Percentiles rank a stretch among this genome's conserved stretches.
These are phyloP conservation scores for Squalus acanthias DNA, from an alignment of 2,797 vertebrate species.

Conservation along the genomic window DNA sequence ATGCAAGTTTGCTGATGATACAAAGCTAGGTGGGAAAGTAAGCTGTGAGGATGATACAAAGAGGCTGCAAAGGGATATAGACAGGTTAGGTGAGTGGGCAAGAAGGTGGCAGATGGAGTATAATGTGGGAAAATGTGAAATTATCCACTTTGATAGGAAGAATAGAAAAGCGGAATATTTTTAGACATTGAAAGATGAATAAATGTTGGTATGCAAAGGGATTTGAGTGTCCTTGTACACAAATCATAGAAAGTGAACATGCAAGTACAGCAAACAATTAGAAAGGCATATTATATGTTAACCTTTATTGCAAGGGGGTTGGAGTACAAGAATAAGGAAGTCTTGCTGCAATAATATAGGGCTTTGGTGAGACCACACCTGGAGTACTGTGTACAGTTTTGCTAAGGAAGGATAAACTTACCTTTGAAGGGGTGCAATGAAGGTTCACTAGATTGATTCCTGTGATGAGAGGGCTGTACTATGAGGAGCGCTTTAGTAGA, in stretches of 20 bases:
- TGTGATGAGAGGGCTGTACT: neutral
- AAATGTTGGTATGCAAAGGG: too few species aligned
- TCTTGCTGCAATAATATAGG: too few species aligned
- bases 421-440: too few species aligned
- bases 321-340: too few species aligned
- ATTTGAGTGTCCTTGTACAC: neutral
- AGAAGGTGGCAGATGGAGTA: neutral
- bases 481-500: neutral
- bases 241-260: neutral
- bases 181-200: too few species aligned
- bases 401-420: too few species aligned
- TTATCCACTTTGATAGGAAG: neutral
- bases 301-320: neutral
- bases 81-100: neutral
- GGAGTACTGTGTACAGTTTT: too few species aligned
- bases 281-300: neutral
- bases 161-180: neutral
- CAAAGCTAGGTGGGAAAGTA: neutral
- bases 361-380: too few species aligned
- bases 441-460: too few species aligned
- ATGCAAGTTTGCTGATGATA: neutral
- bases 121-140: neutral
- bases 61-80: neutral
- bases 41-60: neutral
- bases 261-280: neutral